Conservation (phyloP, 37 sponge, comb jelly and placozoan species). For the Amphimedon queenslandica region DNA sequence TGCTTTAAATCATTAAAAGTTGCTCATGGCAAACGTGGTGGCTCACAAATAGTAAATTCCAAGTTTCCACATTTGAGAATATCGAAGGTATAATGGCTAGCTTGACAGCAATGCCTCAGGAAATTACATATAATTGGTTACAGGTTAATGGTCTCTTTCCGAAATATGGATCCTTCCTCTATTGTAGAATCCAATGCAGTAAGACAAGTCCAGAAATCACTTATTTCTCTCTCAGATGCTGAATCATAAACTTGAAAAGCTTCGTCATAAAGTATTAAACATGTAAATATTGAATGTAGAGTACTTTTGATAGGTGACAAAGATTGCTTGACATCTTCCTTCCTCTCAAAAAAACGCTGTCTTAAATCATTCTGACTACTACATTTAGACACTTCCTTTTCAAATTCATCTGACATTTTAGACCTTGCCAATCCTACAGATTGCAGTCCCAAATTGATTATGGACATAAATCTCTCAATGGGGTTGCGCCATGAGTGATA, state of each 20-base stretch:
- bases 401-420: conserved; percentile 28
- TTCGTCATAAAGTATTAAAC: conserved; percentile 15
- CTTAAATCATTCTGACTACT: conserved; percentile 34
- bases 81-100: neutral
- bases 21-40: neutral
- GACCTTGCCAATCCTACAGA: conserved; percentile 34
- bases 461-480: conserved; percentile 46
- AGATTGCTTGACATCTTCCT: conserved; percentile 11
- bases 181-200: conserved; percentile 4
- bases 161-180: neutral
- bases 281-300: neutral
- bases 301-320: conserved; percentile 32
- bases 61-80: too few relatives aligned
- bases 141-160: neutral
- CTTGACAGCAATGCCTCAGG: neutral
- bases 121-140: neutral
- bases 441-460: conserved; percentile 50
- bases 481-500: conserved; percentile 49
- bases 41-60: neutral
- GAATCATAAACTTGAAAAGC: neutral
- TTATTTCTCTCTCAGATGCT: conserved; percentile 13
- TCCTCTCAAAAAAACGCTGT: conserved; percentile 20
- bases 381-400: conserved; percentile 22
- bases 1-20: too few relatives aligned
- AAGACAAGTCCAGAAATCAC: neutral